Percentiles rank a stretch among this genome's conserved stretches.
These are phyloP conservation scores for Tupaia chinensis DNA, from an alignment of 2,113 vertebrate genomes.

Conservation along the genomic window DNA sequence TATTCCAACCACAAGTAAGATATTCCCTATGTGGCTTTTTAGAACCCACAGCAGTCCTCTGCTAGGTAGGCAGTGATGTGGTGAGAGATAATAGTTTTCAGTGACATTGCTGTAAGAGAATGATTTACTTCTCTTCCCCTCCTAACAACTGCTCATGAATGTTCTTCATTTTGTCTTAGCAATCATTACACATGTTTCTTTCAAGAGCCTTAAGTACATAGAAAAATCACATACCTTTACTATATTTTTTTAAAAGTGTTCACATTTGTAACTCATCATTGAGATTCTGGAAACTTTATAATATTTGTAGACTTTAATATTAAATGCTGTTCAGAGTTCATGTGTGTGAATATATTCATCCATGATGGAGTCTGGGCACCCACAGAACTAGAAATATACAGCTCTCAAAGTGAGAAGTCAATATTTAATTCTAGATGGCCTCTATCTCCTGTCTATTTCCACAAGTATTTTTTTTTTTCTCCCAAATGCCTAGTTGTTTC, in stretches of 20 bases:
- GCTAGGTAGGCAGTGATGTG: not conserved
- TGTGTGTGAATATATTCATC: slow-evolving; percentile 55
- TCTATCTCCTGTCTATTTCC: slow-evolving; percentile 60
- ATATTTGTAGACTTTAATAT: slow-evolving; percentile 66
- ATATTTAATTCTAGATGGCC: slow-evolving; percentile 61
- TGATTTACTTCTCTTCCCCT: slow-evolving; percentile 26
- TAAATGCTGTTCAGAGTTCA: slow-evolving; percentile 15
- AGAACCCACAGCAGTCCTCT: not conserved
- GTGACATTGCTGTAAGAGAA: slow-evolving; percentile 41
- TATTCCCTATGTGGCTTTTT: slow-evolving; percentile 2
- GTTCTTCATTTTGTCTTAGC: slow-evolving; percentile 47
- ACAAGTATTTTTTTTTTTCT: not conserved
- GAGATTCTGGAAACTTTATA: slow-evolving; percentile 31
- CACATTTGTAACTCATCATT: slow-evolving; percentile 30
- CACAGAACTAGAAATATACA: slow-evolving; percentile 48
- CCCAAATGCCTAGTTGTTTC: slow-evolving; percentile 57
- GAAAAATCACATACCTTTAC: slow-evolving; percentile 47
- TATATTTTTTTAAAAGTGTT: slow-evolving; percentile 34
- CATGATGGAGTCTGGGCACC: not conserved
- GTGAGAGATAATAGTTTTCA: not conserved
- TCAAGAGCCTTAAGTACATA: slow-evolving; percentile 40
- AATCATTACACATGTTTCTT: slow-evolving; percentile 44
- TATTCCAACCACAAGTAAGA: not conserved
- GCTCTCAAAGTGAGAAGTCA: slow-evolving; percentile 49
- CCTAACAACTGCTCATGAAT: not conserved